Base-by-base conservation (phyloP, 1,140 invertebrate genomes). In the Archegozetes longisetosus region DNA sequence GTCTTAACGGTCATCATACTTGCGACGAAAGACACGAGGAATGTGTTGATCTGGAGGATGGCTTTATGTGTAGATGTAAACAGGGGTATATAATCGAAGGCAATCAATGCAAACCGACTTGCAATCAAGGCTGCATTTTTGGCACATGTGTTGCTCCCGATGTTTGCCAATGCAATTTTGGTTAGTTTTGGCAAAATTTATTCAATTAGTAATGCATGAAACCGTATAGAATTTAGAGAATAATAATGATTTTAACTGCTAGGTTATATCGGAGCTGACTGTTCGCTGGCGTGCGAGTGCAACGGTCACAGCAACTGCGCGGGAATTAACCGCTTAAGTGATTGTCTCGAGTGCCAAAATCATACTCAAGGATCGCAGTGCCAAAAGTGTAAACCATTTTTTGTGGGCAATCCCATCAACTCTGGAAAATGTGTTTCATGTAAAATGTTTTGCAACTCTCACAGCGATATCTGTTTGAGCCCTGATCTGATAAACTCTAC, bases 221-320 rank as follows among this genome's bases (percentile, higher is more conserved):
- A n/a, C n/a, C n/a, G n/a, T n/a, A n/a, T n/a, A n/a, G n/a, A n/a
- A n/a, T n/a, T n/a, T n/a, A n/a, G n/a, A n/a, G n/a, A n/a, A n/a
- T n/a, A n/a, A 55, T 55, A 12, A 57, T 48, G 53, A 22, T 12
- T 20, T 51, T 47, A 17, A 53, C 13, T 13, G 13, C 3, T 26
- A 57, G 55, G 57, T 22, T 96, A 87, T 71, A 89, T 96, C 24
- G 91, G 91, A 52, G 80, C 82, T 58, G 91, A 94, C 74, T 97
- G 92, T 71, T 88, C 85, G 55, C 87, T 86, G 50, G 84, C 89
- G 69, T 96, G 92, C 70, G 80, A 89, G 68, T 97, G 92, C 70
- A 92, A 96, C 71, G 89, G 88, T 0, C 90, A 97, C 73, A 85
- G 88, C 57, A 80, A 92, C 67, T 97, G 92, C 72, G 82, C 79